phyloP scores from a whole-genome alignment of 2,888 invertebrate genomes.

The Flabesymbios commensalis region DNA sequence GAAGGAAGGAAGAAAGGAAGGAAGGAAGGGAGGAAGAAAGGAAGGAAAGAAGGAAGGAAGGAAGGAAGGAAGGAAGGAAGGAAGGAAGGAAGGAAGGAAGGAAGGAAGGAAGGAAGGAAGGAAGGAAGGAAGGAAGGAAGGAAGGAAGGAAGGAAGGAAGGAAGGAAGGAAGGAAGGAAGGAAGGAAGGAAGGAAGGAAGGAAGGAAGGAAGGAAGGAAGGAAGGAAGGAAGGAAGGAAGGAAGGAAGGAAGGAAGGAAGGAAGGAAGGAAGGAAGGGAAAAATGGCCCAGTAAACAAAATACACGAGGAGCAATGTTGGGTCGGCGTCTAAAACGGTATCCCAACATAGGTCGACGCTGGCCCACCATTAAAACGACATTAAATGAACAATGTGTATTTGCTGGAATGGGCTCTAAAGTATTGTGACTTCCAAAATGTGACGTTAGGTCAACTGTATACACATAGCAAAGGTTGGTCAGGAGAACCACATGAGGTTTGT shows the following conservation, averaged over 20 bases:
- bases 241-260: conserved; percentile 23
- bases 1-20: conserved; percentile 4
- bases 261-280: conserved; percentile 21
- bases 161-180: conserved; percentile 12
- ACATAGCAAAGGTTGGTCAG: no score
- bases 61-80: conserved; percentile 26
- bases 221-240: conserved; percentile 11
- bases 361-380: no score
- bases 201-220: conserved; percentile 24
- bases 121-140: conserved; percentile 15
- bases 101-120: conserved; percentile 29
- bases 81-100: conserved; percentile 29
- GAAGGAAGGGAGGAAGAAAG: neutral
- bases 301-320: no score
- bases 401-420: no score
- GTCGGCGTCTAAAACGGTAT: no score
- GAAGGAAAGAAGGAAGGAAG: conserved; percentile 1
- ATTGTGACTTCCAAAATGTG: no score
- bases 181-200: conserved; percentile 25
- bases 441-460: no score
- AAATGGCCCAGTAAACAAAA: no score
- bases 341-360: no score
- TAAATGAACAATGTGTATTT: no score
- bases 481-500: no score
- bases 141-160: conserved; percentile 9